Evolutionary conservation across 35 echinoderm and acorn worm genomes (phyloP).

Genomic region (Ophioderma brevispina): DNA sequence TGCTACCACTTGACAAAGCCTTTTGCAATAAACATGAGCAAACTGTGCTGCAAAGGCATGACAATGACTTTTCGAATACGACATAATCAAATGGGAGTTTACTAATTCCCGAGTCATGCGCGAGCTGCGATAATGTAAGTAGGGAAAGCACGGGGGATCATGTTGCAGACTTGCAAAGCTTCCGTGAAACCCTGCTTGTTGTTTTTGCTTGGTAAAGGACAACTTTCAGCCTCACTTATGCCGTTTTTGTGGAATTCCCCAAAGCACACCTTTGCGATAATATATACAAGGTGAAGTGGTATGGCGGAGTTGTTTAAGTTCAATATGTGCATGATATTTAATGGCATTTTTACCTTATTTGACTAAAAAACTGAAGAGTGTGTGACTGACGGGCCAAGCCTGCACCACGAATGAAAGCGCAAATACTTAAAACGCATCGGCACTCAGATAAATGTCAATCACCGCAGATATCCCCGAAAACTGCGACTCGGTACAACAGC

Average conservation of each 20-base stretch:
- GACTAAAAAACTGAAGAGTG: too few species aligned
- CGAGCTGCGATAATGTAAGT: background rate
- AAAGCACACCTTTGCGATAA: background rate
- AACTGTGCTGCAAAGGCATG: background rate
- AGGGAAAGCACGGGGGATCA: background rate
- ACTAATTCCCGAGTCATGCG: background rate
- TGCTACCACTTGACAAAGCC: background rate
- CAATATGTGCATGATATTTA: background rate
- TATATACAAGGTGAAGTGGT: too few species aligned
- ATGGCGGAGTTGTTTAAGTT: background rate
- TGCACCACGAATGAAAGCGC: too few species aligned
- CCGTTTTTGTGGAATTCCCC: background rate
- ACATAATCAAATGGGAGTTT: background rate
- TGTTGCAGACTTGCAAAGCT: background rate
- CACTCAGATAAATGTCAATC: too few species aligned
- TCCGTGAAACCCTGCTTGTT: background rate
- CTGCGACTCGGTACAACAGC: too few species aligned
- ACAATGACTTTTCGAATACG: background rate
- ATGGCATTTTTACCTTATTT: background rate
- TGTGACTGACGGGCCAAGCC: too few species aligned
- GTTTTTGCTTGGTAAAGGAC: background rate
- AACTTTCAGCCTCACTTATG: background rate
- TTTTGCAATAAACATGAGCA: conserved; percentile 3
- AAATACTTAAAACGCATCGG: too few species aligned
- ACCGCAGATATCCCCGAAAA: too few species aligned